Base-by-base conservation (phyloP, 92 coral and sea anemone genomes). In the Zoanthus sansibaricus region DNA sequence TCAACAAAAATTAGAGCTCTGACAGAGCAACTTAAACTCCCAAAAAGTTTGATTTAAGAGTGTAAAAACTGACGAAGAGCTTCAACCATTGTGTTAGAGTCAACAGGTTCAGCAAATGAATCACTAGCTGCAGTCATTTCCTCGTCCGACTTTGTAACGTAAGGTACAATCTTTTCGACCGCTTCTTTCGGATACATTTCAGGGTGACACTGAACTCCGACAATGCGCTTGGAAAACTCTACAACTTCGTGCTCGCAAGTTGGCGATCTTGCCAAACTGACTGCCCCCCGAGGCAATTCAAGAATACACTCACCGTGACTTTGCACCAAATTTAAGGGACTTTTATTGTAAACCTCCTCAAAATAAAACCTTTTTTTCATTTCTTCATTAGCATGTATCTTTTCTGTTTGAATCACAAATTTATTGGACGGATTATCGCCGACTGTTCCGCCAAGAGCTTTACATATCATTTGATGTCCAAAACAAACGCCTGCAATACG, bases 131-230 rank as follows among this genome's bases (percentile, higher is more conserved):
- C 55, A 0, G 75, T 47, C 16, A 47, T 66, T 37, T 92, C 93
- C 62, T 86, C 88, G 55, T 91, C 83, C 1, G 93, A 86, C 44
- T 91, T 88, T 10, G 87, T 72, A 13, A 89, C 82, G 5, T 30
- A 67, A 3, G 97, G 95, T 5, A 96, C 55, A 59, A 96, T 76
- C 78, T 89, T 83, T 76, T 91, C 94, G 47, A 90, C 78, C 20
- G 82, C 87, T 64, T 96, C 98, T 6, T 87, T 86, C n/a, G 90
- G 68, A 9, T 42, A 78, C 77, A 91, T 18, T 51, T 96, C 98
- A 11, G 98, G 93, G 80, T 96, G 98, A 49, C 84, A 72, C 51
- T 96, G 98, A 10, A 94, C 25, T 6, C 98, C 98, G 0, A 96
- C 33, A 0, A 96, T 94, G 52, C 87, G 86, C 5, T 94, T 92